phyloP scores from a whole-genome alignment of 2,797 vertebrate genomes.

The Tapera naevia region DNA sequence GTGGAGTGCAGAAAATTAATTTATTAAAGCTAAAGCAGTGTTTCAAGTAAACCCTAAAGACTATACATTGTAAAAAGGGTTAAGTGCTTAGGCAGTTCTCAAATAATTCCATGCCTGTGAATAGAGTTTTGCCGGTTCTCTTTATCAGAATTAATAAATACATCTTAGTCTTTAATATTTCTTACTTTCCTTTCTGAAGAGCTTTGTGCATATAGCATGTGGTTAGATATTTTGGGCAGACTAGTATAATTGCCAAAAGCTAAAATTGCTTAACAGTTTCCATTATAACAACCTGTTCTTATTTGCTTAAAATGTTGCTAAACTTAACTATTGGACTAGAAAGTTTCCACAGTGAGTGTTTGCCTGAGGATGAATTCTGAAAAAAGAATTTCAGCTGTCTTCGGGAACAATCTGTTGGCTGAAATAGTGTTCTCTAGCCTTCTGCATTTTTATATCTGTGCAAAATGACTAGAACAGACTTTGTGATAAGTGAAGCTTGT shows the following conservation, averaged over 20 bases:
- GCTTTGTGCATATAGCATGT: background rate
- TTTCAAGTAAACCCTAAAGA: background rate
- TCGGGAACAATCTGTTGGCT: background rate
- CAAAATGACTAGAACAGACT: background rate
- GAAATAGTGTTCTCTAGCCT: background rate
- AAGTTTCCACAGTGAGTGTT: background rate
- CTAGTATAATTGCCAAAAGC: background rate
- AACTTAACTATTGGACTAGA: background rate
- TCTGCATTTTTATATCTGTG: background rate
- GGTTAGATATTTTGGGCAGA: background rate
- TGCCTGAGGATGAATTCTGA: background rate
- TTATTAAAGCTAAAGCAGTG: background rate
- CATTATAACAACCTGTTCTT: background rate
- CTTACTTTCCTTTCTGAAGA: background rate
- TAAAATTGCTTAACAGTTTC: background rate
- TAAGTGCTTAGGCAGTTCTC: background rate
- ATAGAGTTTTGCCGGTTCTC: background rate
- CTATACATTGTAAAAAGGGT: background rate
- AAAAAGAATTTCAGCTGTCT: background rate
- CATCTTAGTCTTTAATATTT: background rate
- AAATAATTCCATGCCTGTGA: background rate
- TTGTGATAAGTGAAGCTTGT: background rate
- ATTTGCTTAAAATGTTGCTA: background rate
- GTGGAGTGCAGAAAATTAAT: background rate
- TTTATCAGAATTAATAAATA: background rate